Base-by-base conservation (phyloP, 2,888 invertebrate species). In the Graphium colonna region DNA sequence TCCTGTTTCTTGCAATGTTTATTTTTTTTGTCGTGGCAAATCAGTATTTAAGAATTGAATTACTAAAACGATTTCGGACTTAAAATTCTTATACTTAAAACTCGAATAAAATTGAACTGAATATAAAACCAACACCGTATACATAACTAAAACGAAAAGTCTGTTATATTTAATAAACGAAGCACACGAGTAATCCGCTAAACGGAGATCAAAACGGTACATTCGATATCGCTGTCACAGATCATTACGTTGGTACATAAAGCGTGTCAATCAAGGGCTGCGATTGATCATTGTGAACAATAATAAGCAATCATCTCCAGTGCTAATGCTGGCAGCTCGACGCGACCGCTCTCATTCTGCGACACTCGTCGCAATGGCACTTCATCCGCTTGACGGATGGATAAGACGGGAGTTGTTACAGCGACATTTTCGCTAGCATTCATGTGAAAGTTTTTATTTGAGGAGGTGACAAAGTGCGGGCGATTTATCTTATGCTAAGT, bases 271-370 rank as follows among this genome's bases (percentile, higher is more conserved):
- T 73, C 21, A 21, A 3, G 67, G 71, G 58, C 71, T 67, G 67
- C 83, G 86, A 86, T 87, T 86, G 82, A 73, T 67, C 63, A 83
- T 86, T 85, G 82, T 84, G 65, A 50, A 57, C 67, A 69, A 85
- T 85, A 85, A 85, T 82, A 75, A 80, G 78, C 79, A 81, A 84
- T 86, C 82, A 80, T 70, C 68, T 65, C 67, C 73, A 69, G 67
- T 69, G 69, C 71, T 76, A 77, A 79, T 75, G 68, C 62, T 31
- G 31, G 31, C 64, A 69, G 69, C 64, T 70, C 63, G 63, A 63
- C 68, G 68, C 63, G 68, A 68, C 69, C 64, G 67, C 65, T 67
- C 75, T 75, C 71, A 66, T 71, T 77, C 66, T 65, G 75, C 63
- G 65, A 67, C 63, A 56, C 67, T 67, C 64, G 62, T 65, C 60